Evolutionary conservation across 2,888 invertebrate species (phyloP), one percentile per base, ranked within the genome.

Genomic region (Melanchra persicariae): DNA sequence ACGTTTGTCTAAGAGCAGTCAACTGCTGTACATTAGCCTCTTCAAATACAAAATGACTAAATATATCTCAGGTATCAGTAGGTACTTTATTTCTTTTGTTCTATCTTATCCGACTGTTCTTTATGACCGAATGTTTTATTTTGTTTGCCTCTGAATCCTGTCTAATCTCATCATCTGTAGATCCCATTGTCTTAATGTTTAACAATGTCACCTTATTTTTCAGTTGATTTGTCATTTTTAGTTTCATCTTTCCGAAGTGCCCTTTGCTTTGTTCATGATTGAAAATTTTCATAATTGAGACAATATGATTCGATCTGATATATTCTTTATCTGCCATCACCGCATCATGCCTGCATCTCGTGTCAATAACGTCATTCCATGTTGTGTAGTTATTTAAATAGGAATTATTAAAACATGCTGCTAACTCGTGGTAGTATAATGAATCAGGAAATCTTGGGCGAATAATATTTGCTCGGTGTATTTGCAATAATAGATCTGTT

Each of bases 321-420:
- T 55, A 51, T 67, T 55, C 59, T 63, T 70, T 68, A 67, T 67
- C 62, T 60, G 52, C 17, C 61, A 71, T 77, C 52, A 58, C 22
- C 22, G 24, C 67, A 77, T 68, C 79, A 79, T 64, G 82, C 61
- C 5, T 71, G 78, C 72, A 62, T 55, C 54, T 71, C 82, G 64
- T 82, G 82, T 1, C 45, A 43, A 24, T 47, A 67, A 26, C 81
- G 70, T 81, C 69, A 78, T 62, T 62, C 57, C 60, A 65, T 26
- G 64, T 57, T 54, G 74, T 63, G 26, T 57, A 49, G 54, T 55
- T 76, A 70, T 81, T 66, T 52, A 70, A 58, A 54, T 64, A 70
- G 37, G 70, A 77, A 71, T 81, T 67, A 71, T 70, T 81, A 40
- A 58, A 55, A 51, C 71, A 77, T 62, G 64, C 54, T 45, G 30